Base-by-base conservation (phyloP, 1,140 invertebrate species). In the Drosophila erecta region DNA sequence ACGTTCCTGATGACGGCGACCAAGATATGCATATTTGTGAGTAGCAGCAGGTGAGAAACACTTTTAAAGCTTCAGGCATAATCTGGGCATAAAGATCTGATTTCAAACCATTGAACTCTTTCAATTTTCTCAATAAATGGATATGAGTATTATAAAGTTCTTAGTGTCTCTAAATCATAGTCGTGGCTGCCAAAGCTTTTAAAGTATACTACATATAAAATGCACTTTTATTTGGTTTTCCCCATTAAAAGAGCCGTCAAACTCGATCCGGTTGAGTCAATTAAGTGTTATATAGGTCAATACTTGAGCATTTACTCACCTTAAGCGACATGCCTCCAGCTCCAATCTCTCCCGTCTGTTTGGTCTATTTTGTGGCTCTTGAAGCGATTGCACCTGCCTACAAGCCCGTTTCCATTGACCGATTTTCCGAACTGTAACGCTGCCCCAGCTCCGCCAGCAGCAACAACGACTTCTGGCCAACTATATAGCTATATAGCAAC, bases 321-420 rank as follows among this genome's bases (percentile, higher is more conserved):
- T 87, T 87, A 58, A 87, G 83, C 73, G 83, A 87, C 83, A 87
- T 87, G 61, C 60, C 87, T 10, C 37, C 67, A 54, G 58, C 50
- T 38, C 41, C 33, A 30, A 53, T 33, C 66, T 54, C 59, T 59
- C 46, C 27, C 27, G 30, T 8, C 30, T 30, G 30, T 10, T 30
- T 30, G 30, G 30, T 37, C 27, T 30, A 37, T 55, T 55, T 27
- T 35, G n/a, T 74, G 38, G 59, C 57, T 62, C 71, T 74, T 15
- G 30, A 55, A 80, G 76, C 66, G 59, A 51, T 81, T 87, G 84
- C 83, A 87, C 84, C 83, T 87, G 83, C 79, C 83, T 76, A 79
- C 58, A 83, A 72, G 83, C 79, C 79, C 79, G 84, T 87, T 87
- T 89, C 83, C 83, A 89, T 89, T 87, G 83, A 87, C 83, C 83